These are phyloP conservation scores for Squalus acanthias DNA, from an alignment of 2,797 vertebrate genomes.

Conservation along the genomic window DNA sequence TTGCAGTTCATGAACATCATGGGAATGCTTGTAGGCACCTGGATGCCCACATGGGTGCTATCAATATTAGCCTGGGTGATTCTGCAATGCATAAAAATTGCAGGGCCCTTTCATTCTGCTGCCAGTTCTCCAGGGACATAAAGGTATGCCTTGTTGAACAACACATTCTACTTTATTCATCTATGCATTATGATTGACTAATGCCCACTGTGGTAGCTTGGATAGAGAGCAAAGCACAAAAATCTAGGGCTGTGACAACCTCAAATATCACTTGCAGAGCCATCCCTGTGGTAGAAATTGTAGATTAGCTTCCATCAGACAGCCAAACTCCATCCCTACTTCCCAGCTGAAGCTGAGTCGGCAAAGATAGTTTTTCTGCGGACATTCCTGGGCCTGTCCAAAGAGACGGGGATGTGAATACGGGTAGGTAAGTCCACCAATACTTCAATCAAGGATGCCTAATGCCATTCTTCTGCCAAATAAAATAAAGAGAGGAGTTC, in stretches of 20 bases:
- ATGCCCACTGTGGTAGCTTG: background rate
- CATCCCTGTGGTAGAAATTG: background rate
- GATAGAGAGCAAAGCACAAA: background rate
- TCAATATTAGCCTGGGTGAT: background rate
- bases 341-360: background rate
- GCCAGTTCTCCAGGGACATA: background rate
- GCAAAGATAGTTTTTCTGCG: background rate
- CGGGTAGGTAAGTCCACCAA: background rate
- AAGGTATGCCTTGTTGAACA: background rate
- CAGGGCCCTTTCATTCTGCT: background rate
- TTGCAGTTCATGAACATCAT: background rate
- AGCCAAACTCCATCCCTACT: background rate
- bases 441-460: background rate
- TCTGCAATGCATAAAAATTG: background rate
- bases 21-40: background rate
- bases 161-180: background rate
- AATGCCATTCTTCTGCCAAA: background rate
- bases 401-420: background rate
- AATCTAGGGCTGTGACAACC: background rate
- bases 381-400: background rate
- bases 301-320: background rate
- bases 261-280: background rate
- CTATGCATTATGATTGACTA: background rate
- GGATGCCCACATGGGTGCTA: background rate
- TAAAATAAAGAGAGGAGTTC: background rate